These are phyloP conservation scores for Sinodicranocentrus sp. DNA, from an alignment of 2,888 invertebrate genomes.

Conservation along the genomic window DNA sequence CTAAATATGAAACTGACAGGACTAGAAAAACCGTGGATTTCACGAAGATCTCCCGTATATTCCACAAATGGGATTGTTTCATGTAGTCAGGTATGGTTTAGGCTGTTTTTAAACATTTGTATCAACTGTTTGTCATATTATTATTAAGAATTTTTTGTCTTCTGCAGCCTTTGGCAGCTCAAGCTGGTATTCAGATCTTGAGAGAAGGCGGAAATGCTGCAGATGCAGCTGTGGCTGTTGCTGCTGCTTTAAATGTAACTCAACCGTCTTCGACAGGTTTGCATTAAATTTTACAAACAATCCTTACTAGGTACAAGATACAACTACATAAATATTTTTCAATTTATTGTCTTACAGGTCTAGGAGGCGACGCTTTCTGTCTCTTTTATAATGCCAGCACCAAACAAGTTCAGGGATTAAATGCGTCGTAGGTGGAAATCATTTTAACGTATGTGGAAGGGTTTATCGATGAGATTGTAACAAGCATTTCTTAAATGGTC, in stretches of 20 bases:
- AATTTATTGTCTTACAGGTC: conserved; percentile 65
- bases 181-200: conserved; percentile 77
- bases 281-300: no score
- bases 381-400: conserved; percentile 78
- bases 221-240: conserved; percentile 79
- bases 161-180: conserved; percentile 68
- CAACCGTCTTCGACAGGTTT: conserved; percentile 78
- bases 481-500: conserved; percentile 11
- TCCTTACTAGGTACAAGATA: no score
- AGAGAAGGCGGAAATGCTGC: conserved; percentile 79
- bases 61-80: conserved; percentile 74
- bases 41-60: conserved; percentile 72
- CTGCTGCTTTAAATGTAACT: conserved; percentile 79
- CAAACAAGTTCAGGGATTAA: conserved; percentile 78
- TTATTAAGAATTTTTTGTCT: no score
- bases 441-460: no score
- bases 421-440: conserved; percentile 77
- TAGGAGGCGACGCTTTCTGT: conserved; percentile 79
- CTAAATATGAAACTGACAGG: conserved; percentile 6
- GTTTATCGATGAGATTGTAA: no score
- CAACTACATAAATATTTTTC: background rate
- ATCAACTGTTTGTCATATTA: background rate
- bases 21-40: conserved; percentile 65
- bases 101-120: background rate
- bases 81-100: conserved; percentile 70